A percentile compares a stretch with the other conserved stretches of the same genome.
Evolutionary conservation across 1,140 invertebrate genomes (phyloP).

Genomic region (Pollicipes pollicipes): DNA sequence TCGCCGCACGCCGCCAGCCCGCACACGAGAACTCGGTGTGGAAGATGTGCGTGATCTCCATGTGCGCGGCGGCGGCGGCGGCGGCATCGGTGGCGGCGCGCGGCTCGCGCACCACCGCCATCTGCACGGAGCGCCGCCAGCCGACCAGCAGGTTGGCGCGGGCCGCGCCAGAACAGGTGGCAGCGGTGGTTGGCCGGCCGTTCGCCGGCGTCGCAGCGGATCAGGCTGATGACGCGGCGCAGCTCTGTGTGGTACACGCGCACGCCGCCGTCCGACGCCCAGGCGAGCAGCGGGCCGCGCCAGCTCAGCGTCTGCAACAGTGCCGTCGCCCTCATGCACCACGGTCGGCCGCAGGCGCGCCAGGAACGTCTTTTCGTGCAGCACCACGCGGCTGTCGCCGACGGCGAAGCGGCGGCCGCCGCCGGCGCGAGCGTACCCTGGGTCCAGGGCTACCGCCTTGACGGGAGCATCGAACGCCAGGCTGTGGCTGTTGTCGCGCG

Average conservation of each 20-base stretch:
- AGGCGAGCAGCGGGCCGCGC: conserved; percentile 71
- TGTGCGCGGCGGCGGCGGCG: conserved; percentile 24
- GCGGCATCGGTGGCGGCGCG: conserved; percentile 34
- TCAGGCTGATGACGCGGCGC: conserved; percentile 56
- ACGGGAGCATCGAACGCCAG: conserved; percentile 61
- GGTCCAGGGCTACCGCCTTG: conserved; percentile 76
- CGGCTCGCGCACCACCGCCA: conserved; percentile 61
- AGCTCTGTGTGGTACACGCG: conserved; percentile 73
- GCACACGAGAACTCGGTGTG: conserved; percentile 75
- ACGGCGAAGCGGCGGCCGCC: conserved; percentile 64
- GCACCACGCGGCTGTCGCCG: conserved; percentile 54
- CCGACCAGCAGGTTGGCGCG: conserved; percentile 71
- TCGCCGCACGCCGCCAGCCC: conserved; percentile 69
- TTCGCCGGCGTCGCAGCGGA: conserved; percentile 52
- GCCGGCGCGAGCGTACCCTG: conserved; percentile 55
- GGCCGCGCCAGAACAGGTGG: conserved; percentile 76
- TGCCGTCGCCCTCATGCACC: conserved; percentile 51
- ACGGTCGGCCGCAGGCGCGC: conserved; percentile 47
- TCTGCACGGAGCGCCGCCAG: conserved; percentile 79
- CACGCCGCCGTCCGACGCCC: conserved; percentile 73
- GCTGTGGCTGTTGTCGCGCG: conserved; percentile 37
- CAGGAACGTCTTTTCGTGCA: conserved; percentile 76
- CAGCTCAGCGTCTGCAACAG: conserved; percentile 69
- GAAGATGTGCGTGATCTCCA: conserved; percentile 48
- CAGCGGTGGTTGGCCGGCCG: conserved; percentile 54